Evolutionary conservation across 1,140 invertebrate species (phyloP), one percentile per base, ranked within the genome.

Genomic region (Tachypleus tridentatus): DNA sequence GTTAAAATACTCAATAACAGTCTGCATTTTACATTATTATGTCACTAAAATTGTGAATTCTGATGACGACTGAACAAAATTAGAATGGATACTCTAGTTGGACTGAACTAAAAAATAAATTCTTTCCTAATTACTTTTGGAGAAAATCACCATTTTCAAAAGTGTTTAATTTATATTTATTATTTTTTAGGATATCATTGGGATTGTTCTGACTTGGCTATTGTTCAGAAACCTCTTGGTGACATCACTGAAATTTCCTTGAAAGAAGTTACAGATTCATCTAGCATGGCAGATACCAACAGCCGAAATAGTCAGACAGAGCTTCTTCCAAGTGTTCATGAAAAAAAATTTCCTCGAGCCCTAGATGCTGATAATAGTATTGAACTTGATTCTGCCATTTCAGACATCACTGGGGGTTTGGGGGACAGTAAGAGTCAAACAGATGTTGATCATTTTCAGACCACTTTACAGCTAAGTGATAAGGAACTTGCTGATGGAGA

Each of bases 131-230:
- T 57, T 11, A 49, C 29, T 47, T 49, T 53, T 53, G 9, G 9
- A 57, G 58, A 49, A 56, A 49, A 57, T 51, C 62, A 56, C 61
- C 11, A 64, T 51, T 62, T 66, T 67, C 63, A 52, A 47, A 51
- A 53, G 51, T 61, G 73, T 68, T 49, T 70, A 84, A 88, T 87
- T 76, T 96, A 96, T 80, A 91, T 94, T 80, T 96, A 92, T 29
- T 54, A 54, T 54, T 54, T 54, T n/a, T 54, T 54, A 54, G 53
- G 53, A 8, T 54, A 54, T 3, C 53, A 54, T n/a, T 54, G 53
- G 93, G 93, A 96, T 80, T 93, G 90, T 76, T 94, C 91, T 69
- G 93, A 96, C 81, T 95, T 91, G 91, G 87, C 89, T 69, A 83
- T 87, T 64, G 84, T 84, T 76, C 86, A 89, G 78, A 85, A 86